Conservation (phyloP, 2,113 vertebrate species). For the Bathybates hornii region DNA sequence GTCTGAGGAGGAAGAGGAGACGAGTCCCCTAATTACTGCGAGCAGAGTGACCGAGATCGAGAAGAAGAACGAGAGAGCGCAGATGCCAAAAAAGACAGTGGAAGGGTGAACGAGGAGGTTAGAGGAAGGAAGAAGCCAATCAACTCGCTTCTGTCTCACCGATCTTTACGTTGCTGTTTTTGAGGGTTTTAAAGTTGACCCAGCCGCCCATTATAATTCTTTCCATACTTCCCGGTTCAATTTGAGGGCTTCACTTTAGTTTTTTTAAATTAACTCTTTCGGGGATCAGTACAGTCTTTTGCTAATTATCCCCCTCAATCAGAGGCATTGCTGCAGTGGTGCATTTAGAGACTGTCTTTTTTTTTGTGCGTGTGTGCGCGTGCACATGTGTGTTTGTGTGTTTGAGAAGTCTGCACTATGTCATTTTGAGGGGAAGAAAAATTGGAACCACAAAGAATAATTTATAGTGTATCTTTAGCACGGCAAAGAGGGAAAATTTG, state of each 20-base stretch:
- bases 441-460: constrained; percentile 16
- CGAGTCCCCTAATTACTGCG: constrained; percentile 26
- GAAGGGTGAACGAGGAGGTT: background rate
- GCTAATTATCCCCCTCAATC: background rate
- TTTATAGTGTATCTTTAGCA: constrained; percentile 13
- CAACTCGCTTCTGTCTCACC: background rate
- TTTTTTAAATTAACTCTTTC: background rate
- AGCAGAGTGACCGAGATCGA: background rate
- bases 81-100: background rate
- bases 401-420: constrained; percentile 34
- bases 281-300: constrained; percentile 3
- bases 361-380: background rate
- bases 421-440: constrained; percentile 32
- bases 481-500: background rate
- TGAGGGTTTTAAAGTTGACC: background rate
- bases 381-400: background rate
- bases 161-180: background rate
- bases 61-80: background rate
- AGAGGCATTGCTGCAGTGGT: constrained; percentile 43
- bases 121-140: background rate
- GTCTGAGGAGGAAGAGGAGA: constrained; percentile 33
- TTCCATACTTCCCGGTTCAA: background rate
- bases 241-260: constrained; percentile 15
- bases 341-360: constrained; percentile 32
- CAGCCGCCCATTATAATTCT: background rate